phyloP scores from a whole-genome alignment of 2,113 vertebrate species.

The Eulemur macaco region DNA sequence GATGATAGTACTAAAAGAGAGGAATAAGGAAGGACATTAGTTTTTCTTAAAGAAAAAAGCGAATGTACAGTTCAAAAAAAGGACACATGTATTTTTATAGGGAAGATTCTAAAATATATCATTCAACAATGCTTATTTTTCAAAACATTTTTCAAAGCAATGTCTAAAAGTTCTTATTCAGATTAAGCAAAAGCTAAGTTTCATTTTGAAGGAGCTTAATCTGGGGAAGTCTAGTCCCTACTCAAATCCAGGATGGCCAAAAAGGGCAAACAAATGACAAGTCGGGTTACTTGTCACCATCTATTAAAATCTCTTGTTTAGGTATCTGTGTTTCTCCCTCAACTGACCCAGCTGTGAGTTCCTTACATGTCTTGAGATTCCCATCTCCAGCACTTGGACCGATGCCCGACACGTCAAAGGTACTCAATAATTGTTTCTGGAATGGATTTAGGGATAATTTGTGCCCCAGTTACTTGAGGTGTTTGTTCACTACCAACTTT shows the following conservation, averaged over 20 bases:
- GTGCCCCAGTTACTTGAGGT: not conserved
- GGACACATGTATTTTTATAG: not conserved
- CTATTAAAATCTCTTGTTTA: not conserved
- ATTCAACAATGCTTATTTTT: not conserved
- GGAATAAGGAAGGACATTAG: slow-evolving; percentile 47
- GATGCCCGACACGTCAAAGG: not conserved
- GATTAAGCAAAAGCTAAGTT: slow-evolving; percentile 37
- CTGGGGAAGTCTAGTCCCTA: not conserved
- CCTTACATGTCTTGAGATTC: not conserved
- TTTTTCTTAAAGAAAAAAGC: slow-evolving; percentile 22
- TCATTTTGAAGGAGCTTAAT: slow-evolving; percentile 16
- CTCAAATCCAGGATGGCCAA: not conserved
- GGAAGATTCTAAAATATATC: slow-evolving; percentile 5
- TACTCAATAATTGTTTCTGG: not conserved
- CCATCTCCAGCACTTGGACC: not conserved
- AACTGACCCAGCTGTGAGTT: not conserved
- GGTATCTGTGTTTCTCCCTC: not conserved
- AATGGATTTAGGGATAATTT: not conserved
- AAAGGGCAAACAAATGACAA: not conserved
- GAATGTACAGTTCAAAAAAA: slow-evolving; percentile 10
- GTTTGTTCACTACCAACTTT: not conserved
- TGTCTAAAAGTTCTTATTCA: not conserved
- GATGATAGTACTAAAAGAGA: slow-evolving; percentile 76
- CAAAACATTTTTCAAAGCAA: slow-evolving; percentile 35
- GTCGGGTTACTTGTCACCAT: not conserved